Evolutionary conservation across 2,797 vertebrate genomes (phyloP), one percentile per base, ranked within the genome.

Genomic region (Liparis tanakae): DNA sequence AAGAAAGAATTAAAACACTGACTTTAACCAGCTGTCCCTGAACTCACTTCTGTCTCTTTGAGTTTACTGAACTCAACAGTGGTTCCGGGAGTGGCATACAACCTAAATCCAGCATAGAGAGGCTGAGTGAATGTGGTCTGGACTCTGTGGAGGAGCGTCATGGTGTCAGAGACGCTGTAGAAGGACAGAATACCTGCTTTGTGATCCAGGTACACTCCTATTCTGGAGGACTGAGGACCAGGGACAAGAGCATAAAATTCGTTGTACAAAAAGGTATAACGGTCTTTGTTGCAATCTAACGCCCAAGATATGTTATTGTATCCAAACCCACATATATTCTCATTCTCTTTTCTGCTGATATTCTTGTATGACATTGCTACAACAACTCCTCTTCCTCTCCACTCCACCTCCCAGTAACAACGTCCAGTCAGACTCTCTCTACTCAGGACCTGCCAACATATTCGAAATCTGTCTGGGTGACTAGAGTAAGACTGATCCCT

Each of bases 371-470:
- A 5, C 2, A 37, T 10, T 10, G 55, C 55, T n/a, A 57, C 33
- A 57, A 10, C 0, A 57, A 57, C 33, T 3, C 1, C 30, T 10
- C 1, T 2, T 17, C 33, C 33, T 36, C 9, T 57, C 10, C 33
- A 10, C 44, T 46, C 44, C 44, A 46, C 44, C 44, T 46, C 44
- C 44, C 44, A 46, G 55, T 36, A 57, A 57, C 55, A 57, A 37
- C 33, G 33, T 57, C 33, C 25, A n/a, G 37, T 54, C 50, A 53
- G 50, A 53, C n/a, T 80, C 72, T 62, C 1, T 71, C 17, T 46
- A 59, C 72, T 75, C 57, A 80, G 43, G 36, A 75, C 72, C 57
- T 80, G 72, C 7, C 0, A 0, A 3, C 1, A 0, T 0, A 0
- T 0, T 7, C 7, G 61, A 20, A 33, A 80, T 43, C 63, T 57